Base-by-base conservation (phyloP, 2,797 vertebrate species). In the Alexandromys oeconomus region DNA sequence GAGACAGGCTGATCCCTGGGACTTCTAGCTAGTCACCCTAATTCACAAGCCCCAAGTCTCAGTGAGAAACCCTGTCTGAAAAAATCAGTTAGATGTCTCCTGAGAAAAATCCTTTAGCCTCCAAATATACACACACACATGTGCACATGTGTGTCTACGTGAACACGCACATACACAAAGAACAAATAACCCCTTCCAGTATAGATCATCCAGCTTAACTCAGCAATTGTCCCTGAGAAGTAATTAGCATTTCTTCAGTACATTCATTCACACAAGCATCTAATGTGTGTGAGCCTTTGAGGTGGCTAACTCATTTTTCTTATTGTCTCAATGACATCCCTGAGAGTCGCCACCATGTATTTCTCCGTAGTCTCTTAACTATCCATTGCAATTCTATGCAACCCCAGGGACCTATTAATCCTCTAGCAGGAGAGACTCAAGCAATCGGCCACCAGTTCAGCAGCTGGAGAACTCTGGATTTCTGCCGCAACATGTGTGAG, bases 371-470 rank as follows among this genome's bases (percentile, higher is more conserved):
- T 57, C 43, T 89, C 40, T 95, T 95, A 90, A 93, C 81, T 2
- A 69, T 4, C 76, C n/a, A 77, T 19, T 69, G 80, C 23, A 90
- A 86, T 65, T 92, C 57, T 95, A 69, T 40, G 71, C 63, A 92
- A 74, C 87, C 90, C 34, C 71, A 34, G 92, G 92, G 73, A 91
- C 40, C 46, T 93, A 21, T 67, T 79, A 73, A 77, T 93, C 94
- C 74, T 77, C 71, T 12, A 96, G 61, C n/a, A 92, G 19, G 93
- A 65, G 71, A 90, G 57, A 93, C 87, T 85, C 92, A 93, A 95
- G 51, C 51, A 87, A 77, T 95, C 81, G 93, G 86, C 94, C 93
- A 96, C 93, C 46, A 92, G 65, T 17, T 95, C 67, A 67, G 73
- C 94, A 96, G 40, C 78, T 94, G n/a, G 85, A 57, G 67, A 87